Conservation (phyloP, 1,140 invertebrate species). For the Neelides sp. region DNA sequence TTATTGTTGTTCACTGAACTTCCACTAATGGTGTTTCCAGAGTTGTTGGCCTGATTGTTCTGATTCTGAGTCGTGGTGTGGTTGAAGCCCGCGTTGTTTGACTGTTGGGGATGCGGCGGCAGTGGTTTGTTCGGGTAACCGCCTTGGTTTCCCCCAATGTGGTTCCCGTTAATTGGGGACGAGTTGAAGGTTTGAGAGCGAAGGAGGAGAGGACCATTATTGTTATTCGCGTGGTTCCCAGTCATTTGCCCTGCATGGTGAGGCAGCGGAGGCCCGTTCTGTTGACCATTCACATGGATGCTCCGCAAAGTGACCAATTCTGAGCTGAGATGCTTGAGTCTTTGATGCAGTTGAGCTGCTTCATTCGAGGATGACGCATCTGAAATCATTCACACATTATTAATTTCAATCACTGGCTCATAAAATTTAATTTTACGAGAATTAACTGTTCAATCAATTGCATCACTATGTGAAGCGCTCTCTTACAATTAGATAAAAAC, state of each 20-base stretch:
- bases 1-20: constrained; percentile 10
- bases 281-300: constrained; percentile 37
- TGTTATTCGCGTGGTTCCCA: constrained; percentile 18
- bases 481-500: too few species aligned
- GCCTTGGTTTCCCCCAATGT: background rate
- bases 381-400: constrained; percentile 37
- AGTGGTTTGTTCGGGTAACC: constrained; percentile 35
- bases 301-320: constrained; percentile 77
- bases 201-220: constrained; percentile 4
- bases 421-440: background rate
- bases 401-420: background rate
- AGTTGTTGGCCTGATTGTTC: constrained; percentile 6
- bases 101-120: constrained; percentile 37
- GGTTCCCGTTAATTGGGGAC: constrained; percentile 24
- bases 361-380: constrained; percentile 86
- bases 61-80: background rate
- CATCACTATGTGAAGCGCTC: too few species aligned
- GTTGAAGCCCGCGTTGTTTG: constrained; percentile 22
- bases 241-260: constrained; percentile 25
- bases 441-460: too few species aligned
- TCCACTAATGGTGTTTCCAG: constrained; percentile 6
- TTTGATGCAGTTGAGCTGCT: constrained; percentile 77
- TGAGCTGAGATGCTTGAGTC: constrained; percentile 71
- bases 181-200: constrained; percentile 30
- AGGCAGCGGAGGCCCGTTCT: constrained; percentile 9